phyloP scores from a whole-genome alignment of 2,888 invertebrate species.

The Seira ritae region DNA sequence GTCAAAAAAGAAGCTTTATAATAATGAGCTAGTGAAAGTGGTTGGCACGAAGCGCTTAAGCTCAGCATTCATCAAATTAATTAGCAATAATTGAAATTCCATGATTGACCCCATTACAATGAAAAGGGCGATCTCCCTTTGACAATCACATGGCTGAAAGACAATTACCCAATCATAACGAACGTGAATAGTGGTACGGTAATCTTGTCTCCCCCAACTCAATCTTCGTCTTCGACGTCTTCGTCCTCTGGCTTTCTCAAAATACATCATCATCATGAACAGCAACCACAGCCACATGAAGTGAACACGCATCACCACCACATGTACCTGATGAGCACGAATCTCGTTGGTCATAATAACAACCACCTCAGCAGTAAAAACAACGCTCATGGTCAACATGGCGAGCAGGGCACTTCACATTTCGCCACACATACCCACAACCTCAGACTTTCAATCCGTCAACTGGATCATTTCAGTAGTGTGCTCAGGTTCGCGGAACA shows the following conservation, averaged over 20 bases:
- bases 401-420: constrained; percentile 54
- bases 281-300: constrained; percentile 60
- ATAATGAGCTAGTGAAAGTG: no score
- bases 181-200: constrained; percentile 65
- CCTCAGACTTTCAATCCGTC: constrained; percentile 78
- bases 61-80: no score
- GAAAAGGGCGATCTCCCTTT: constrained; percentile 75
- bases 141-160: constrained; percentile 76
- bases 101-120: no score
- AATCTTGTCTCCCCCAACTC: constrained; percentile 42
- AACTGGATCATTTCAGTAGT: constrained; percentile 81
- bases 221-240: constrained; percentile 66
- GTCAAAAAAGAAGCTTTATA: no score
- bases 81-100: no score
- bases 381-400: constrained; percentile 44
- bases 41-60: no score
- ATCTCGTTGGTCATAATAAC: constrained; percentile 57
- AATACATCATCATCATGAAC: constrained; percentile 37
- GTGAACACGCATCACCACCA: constrained; percentile 59
- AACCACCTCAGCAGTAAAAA: constrained; percentile 48
- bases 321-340: constrained; percentile 60
- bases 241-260: constrained; percentile 53
- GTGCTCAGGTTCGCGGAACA: no score
- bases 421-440: constrained; percentile 71
- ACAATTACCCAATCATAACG: constrained; percentile 71